These are phyloP conservation scores for Ceuthmochares aereus DNA, from an alignment of 2,113 vertebrate genomes.

Conservation along the genomic window DNA sequence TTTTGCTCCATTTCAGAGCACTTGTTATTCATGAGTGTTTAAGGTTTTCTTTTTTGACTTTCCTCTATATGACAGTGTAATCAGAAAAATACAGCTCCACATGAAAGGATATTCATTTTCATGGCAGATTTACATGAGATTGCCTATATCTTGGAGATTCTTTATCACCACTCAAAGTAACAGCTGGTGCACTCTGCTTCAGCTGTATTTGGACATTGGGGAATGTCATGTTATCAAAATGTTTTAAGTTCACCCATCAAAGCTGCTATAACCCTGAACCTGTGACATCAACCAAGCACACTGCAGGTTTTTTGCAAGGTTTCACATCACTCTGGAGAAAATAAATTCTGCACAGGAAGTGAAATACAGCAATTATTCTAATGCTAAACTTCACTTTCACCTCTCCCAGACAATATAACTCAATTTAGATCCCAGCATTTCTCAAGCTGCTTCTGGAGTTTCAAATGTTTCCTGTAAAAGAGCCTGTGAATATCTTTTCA, in stretches of 20 bases:
- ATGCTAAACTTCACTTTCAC: background rate
- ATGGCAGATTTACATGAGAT: conserved; percentile 62
- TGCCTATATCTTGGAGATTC: conserved; percentile 49
- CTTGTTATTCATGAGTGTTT: background rate
- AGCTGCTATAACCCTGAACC: conserved; percentile 35
- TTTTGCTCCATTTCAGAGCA: background rate
- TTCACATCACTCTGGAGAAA: conserved; percentile 40
- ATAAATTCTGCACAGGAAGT: background rate
- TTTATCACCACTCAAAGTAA: conserved; percentile 59
- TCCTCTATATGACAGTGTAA: background rate
- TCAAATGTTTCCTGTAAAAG: conserved; percentile 35
- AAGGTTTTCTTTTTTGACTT: background rate
- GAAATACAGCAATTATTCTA: conserved; percentile 10
- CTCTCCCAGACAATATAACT: background rate
- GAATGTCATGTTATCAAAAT: conserved; percentile 53
- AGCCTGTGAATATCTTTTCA: conserved; percentile 21
- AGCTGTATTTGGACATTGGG: conserved; percentile 54
- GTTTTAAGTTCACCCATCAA: conserved; percentile 58
- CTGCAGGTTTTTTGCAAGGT: background rate
- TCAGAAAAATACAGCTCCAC: conserved; percentile 19
- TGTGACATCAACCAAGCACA: background rate
- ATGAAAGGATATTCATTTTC: conserved; percentile 48
- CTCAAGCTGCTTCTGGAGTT: background rate
- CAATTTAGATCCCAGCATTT: background rate
- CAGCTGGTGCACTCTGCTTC: conserved; percentile 60